phyloP scores from a whole-genome alignment of 2,797 vertebrate species.

The Parauchenoglanis ngamensis region DNA sequence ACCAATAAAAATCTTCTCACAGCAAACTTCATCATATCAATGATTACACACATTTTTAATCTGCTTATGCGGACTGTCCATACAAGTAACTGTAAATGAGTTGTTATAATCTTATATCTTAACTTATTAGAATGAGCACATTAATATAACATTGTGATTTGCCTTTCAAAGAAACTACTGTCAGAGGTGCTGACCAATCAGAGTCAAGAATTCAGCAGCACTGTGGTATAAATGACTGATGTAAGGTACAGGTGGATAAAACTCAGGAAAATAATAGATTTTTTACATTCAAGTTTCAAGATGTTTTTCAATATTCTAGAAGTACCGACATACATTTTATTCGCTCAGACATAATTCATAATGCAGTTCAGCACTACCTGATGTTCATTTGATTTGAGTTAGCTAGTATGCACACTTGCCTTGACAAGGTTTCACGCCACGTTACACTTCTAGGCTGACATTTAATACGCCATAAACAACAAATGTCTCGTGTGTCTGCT shows the following conservation, averaged over 20 bases:
- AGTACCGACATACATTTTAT: background rate
- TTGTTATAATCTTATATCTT: too few species aligned
- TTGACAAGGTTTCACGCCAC: background rate
- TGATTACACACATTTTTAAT: background rate
- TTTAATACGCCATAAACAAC: conserved; percentile 10
- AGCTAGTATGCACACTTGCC: conserved; percentile 8
- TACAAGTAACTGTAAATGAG: background rate
- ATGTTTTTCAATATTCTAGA: background rate
- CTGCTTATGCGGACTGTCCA: background rate
- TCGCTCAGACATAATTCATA: background rate
- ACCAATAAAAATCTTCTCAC: background rate
- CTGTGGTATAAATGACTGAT: background rate
- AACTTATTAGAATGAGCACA: too few species aligned
- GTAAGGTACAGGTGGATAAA: background rate
- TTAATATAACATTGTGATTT: background rate
- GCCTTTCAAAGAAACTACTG: background rate
- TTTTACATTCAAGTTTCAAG: background rate
- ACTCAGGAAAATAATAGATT: background rate
- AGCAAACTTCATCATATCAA: background rate
- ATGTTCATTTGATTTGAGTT: background rate
- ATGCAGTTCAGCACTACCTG: too few species aligned
- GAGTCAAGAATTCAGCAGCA: background rate
- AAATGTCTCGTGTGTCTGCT: background rate
- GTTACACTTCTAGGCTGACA: background rate
- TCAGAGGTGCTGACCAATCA: background rate